Evolutionary conservation across 2,888 invertebrate genomes (phyloP), one percentile per base, ranked within the genome.

Genomic region (Catocala nupta): DNA sequence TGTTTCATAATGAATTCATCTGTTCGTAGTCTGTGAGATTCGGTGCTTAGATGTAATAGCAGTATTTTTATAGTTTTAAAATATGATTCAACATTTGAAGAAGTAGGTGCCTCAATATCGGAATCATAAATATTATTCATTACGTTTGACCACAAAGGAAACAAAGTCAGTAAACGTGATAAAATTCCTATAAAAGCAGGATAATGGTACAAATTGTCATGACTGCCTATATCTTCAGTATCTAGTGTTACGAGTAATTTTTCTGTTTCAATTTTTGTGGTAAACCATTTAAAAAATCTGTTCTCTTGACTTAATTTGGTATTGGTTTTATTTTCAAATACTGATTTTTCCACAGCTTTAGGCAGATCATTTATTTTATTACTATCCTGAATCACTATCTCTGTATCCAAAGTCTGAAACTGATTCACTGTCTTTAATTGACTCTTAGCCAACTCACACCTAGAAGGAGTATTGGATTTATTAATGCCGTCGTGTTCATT

Each of bases 381-480:
- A 63, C 55, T 63, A 43, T 63, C 54, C 49, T 50, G 43, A 58
- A 63, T 55, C 45, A 11, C 63, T 59, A 63, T 63, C 51, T 63
- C 63, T 59, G 54, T 36, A 55, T 63, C 63, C 12, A 55, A 63
- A 55, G 59, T 63, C 55, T 63, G 55, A 63, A 63, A 59, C 50
- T 63, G 63, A 59, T 59, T 55, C 55, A 63, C 51, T 51, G 58
- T 58, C 58, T 63, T 63, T 63, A 63, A 59, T 63, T 58, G 58
- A 58, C 10, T 58, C 55, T 63, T 63, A 55, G 59, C 63, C 51
- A 55, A 39, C 58, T 59, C 59, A 54, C 54, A 59, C 49, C 43
- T 59, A 59, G 59, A 59, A 54, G 52, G 54, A 59, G 53, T 59
- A 54, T 59, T 54, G 48, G 48, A 54, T 59, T 59, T 59, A 54